Evolutionary conservation across 2,888 invertebrate species (phyloP).

Genomic region (Hirtodrosophila duncani): DNA sequence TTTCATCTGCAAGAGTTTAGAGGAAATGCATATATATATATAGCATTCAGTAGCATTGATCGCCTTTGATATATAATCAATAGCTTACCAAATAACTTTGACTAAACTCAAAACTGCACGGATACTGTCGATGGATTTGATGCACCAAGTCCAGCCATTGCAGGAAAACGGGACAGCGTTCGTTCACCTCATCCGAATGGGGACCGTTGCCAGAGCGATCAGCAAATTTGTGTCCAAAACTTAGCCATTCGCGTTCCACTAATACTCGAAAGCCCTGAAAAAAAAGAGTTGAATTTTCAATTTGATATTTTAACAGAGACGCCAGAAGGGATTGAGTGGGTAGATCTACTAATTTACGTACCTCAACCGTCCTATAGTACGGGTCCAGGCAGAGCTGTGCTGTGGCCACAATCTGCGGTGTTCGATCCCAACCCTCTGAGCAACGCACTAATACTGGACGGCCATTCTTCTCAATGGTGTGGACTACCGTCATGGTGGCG

Average conservation of each 20-base stretch:
- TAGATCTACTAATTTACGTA: too few relatives aligned
- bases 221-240: conserved; percentile 98
- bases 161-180: conserved; percentile 97
- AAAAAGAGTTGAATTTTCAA: too few relatives aligned
- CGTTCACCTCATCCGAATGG: conserved; percentile 92
- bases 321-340: too few relatives aligned
- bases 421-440: conserved; percentile 99
- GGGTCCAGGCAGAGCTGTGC: conserved; percentile 96
- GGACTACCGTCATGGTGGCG: conserved; percentile 88
- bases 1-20: conserved; percentile 90
- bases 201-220: conserved; percentile 93
- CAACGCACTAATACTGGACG: conserved; percentile 97
- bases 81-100: conserved; percentile 89
- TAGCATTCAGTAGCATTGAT: too few relatives aligned
- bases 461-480: conserved; percentile 88
- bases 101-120: conserved; percentile 97
- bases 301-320: too few relatives aligned
- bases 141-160: conserved; percentile 99
- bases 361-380: conserved; percentile 94
- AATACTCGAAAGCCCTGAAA: conserved; percentile 93
- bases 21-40: too few relatives aligned
- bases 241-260: conserved; percentile 97
- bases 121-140: conserved; percentile 92
- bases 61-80: not conserved
- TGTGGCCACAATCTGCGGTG: conserved; percentile 96